Evolutionary conservation across 2,888 invertebrate genomes (phyloP).

Genomic region (Perithous albicinctus): DNA sequence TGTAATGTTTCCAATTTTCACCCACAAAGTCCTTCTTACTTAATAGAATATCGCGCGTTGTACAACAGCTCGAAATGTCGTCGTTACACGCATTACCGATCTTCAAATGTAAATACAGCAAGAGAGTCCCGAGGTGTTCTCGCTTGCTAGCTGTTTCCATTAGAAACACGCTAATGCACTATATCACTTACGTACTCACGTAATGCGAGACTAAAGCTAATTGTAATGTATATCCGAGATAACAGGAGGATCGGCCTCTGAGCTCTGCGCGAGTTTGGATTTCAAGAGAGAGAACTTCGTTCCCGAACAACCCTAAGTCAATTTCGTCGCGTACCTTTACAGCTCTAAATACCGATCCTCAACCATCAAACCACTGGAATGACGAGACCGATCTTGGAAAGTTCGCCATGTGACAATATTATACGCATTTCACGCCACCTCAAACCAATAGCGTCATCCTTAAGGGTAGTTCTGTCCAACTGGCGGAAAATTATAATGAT

Average conservation of each 20-base stretch:
- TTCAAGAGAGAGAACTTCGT: neutral
- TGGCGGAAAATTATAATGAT: too few species aligned
- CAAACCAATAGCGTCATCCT: neutral
- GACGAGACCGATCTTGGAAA: neutral
- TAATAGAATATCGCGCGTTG: neutral
- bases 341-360: neutral
- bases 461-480: too few species aligned
- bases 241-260: neutral
- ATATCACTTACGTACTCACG: slow-evolving; percentile 23
- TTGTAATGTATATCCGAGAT: slow-evolving; percentile 20
- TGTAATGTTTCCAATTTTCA: neutral
- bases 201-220: slow-evolving; percentile 22
- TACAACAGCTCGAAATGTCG: slow-evolving; percentile 13
- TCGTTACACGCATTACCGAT: slow-evolving; percentile 15
- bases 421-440: neutral
- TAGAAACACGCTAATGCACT: slow-evolving; percentile 47
- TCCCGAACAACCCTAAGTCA: too few species aligned
- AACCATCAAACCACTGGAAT: neutral
- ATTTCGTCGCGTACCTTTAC: neutral
- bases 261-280: neutral
- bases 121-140: neutral
- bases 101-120: slow-evolving; percentile 34
- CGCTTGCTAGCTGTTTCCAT: slow-evolving; percentile 33
- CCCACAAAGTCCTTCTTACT: neutral
- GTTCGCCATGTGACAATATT: neutral